phyloP scores from a whole-genome alignment of 2,113 vertebrate species.

The Ariopsis seemanni region DNA sequence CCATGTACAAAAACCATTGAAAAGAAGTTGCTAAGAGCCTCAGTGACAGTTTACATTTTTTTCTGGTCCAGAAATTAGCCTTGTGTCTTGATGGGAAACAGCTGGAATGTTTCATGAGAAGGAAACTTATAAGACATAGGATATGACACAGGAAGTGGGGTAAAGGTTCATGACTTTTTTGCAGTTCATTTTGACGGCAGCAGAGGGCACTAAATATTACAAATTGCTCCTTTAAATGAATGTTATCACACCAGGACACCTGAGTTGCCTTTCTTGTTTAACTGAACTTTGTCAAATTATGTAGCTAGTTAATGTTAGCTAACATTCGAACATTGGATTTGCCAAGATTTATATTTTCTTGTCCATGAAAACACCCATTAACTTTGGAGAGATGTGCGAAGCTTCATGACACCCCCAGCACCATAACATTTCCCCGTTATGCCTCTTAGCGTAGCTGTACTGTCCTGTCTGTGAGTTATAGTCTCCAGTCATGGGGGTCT shows the following conservation, averaged over 20 bases:
- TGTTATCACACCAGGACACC: not conserved
- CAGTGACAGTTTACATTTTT: not conserved
- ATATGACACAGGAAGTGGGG: not conserved
- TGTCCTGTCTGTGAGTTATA: conserved; percentile 34
- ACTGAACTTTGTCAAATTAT: too few relatives aligned
- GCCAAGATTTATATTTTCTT: not conserved
- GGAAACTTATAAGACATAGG: not conserved
- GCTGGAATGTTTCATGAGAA: not conserved
- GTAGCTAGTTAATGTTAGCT: not conserved
- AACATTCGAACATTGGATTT: not conserved
- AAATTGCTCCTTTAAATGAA: not conserved
- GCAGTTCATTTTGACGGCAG: not conserved
- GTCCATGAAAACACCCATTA: not conserved
- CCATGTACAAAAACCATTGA: not conserved
- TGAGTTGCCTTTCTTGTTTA: not conserved
- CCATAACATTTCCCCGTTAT: conserved; percentile 21
- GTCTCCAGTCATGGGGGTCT: conserved; percentile 1
- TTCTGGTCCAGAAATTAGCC: conserved; percentile 5
- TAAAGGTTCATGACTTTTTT: not conserved
- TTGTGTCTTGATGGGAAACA: not conserved
- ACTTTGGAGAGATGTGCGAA: not conserved
- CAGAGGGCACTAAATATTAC: not conserved
- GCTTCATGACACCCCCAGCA: not conserved
- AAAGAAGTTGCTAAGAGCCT: not conserved
- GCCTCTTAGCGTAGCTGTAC: conserved; percentile 9